Conservation (phyloP, 2,113 vertebrate genomes). For the Morphnarchus princeps region DNA sequence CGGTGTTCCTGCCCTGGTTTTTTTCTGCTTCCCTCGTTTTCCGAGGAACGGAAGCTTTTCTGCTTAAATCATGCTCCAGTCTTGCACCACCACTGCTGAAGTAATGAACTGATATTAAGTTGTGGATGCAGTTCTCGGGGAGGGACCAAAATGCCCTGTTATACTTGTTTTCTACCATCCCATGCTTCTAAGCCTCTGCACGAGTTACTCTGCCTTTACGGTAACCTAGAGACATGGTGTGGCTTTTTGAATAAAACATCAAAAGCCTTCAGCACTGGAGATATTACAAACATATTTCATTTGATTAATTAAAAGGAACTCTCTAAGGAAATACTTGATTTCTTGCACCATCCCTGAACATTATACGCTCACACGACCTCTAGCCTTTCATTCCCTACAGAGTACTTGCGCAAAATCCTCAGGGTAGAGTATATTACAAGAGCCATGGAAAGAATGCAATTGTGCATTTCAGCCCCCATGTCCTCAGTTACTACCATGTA, state of each 20-base stretch:
- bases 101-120: background rate
- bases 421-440: conserved; percentile 26
- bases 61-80: background rate
- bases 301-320: conserved; percentile 51
- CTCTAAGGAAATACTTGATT: conserved; percentile 22
- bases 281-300: conserved; percentile 46
- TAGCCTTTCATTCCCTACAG: conserved; percentile 27
- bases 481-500: conserved; percentile 3
- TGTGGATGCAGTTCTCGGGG: background rate
- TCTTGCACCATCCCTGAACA: background rate
- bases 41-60: background rate
- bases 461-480: background rate
- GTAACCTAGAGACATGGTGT: background rate
- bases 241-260: conserved; percentile 39
- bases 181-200: background rate
- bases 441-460: conserved; percentile 40
- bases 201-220: conserved; percentile 7
- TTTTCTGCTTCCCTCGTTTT: background rate
- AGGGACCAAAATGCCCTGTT: background rate
- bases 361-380: conserved; percentile 5
- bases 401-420: conserved; percentile 24
- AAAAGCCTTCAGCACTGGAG: background rate
- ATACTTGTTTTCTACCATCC: background rate
- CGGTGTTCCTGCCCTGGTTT: background rate
- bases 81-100: background rate